phyloP scores from a whole-genome alignment of 2,113 vertebrate genomes.

The Psittacus erithacus region DNA sequence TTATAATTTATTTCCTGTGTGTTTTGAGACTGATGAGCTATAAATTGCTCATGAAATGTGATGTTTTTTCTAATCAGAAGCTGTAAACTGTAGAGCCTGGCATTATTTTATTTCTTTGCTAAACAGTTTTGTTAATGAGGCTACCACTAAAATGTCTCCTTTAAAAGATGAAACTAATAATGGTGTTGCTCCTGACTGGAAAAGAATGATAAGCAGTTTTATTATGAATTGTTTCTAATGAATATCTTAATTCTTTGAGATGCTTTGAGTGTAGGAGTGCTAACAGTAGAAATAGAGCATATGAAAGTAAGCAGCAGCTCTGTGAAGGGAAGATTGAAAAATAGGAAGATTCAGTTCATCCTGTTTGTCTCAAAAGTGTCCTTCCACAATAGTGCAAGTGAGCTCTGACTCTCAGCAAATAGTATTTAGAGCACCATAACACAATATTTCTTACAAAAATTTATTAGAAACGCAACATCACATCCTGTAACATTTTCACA shows the following conservation, averaged over 20 bases:
- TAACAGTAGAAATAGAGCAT: not conserved
- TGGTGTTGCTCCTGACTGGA: not conserved
- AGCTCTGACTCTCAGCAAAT: not conserved
- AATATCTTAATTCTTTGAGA: not conserved
- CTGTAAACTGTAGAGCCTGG: not conserved
- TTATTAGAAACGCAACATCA: not conserved
- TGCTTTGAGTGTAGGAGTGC: not conserved
- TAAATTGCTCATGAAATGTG: slow-evolving; percentile 1
- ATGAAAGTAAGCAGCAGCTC: not conserved
- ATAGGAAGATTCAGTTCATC: not conserved
- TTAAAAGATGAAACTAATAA: not conserved
- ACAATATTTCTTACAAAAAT: not conserved
- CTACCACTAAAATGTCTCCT: not conserved
- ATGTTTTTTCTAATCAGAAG: slow-evolving; percentile 4
- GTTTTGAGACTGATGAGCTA: not conserved
- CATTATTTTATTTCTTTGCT: slow-evolving; percentile 17
- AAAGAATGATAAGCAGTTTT: not conserved
- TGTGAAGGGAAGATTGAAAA: not conserved
- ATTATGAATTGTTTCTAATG: not conserved
- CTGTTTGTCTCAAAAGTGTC: not conserved
- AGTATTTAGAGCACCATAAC: not conserved
- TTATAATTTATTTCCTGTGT: slow-evolving; percentile 19
- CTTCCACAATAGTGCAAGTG: not conserved
- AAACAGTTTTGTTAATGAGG: slow-evolving; percentile 20
- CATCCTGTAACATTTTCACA: not conserved